A percentile compares a stretch with the other conserved stretches of the same genome.
These are phyloP conservation scores for Acanthosepion pharaonis DNA, from an alignment of 2,888 invertebrate genomes.

Conservation along the genomic window DNA sequence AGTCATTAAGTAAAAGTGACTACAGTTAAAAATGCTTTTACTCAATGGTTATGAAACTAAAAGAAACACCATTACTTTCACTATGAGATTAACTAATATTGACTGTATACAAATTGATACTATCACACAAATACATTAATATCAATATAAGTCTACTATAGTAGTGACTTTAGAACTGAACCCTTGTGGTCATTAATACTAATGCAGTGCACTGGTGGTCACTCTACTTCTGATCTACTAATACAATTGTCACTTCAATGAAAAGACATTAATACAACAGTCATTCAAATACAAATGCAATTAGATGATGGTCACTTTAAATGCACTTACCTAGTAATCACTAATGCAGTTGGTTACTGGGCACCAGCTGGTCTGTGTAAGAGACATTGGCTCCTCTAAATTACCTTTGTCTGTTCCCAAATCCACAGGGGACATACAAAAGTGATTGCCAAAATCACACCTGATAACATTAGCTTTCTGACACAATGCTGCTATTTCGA, in stretches of 20 bases:
- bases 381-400: neutral
- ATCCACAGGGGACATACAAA: neutral
- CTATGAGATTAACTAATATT: neutral
- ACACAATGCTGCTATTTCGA: too few relatives aligned
- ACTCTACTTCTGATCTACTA: neutral
- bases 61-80: neutral
- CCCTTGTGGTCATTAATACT: neutral
- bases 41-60: too few relatives aligned
- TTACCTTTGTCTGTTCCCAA: neutral
- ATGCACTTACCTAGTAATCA: neutral
- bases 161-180: neutral
- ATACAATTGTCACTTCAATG: conserved; percentile 23
- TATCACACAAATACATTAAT: neutral
- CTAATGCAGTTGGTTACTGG: neutral
- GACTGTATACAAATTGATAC: neutral
- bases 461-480: neutral
- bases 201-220: neutral
- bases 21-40: too few relatives aligned
- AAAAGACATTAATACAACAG: neutral
- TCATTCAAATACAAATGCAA: conserved; percentile 6
- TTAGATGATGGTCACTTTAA: conserved; percentile 4
- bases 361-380: neutral
- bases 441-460: neutral
- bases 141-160: neutral
- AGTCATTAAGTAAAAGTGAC: too few relatives aligned